Evolutionary conservation across 2,888 invertebrate species (phyloP).

Genomic region (Tholera decimalis): DNA sequence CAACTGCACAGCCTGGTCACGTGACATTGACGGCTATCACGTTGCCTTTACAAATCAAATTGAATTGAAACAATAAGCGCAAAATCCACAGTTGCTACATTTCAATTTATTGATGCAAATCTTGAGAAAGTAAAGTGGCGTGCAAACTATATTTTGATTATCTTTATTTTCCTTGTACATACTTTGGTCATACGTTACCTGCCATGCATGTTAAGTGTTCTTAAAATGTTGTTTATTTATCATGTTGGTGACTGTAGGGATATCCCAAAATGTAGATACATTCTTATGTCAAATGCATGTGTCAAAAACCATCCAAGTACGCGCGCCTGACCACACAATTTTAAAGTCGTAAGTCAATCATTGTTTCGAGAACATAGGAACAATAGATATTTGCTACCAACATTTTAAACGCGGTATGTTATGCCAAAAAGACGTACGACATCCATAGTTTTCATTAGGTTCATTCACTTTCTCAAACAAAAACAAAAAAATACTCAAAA

Average conservation of each 20-base stretch:
- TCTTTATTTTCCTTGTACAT: conserved; percentile 34
- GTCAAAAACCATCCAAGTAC: too few relatives aligned
- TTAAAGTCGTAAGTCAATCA: too few relatives aligned
- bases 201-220: conserved; percentile 22
- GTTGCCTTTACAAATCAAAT: conserved; percentile 46
- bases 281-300: background rate
- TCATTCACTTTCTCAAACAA: too few relatives aligned
- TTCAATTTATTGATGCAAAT: conserved; percentile 32
- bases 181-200: conserved; percentile 2
- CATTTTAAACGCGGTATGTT: too few relatives aligned
- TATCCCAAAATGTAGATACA: conserved; percentile 2
- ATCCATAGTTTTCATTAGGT: too few relatives aligned
- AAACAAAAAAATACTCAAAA: too few relatives aligned
- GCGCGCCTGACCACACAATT: too few relatives aligned
- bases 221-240: conserved; percentile 1
- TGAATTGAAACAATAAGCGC: conserved; percentile 52
- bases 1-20: conserved; percentile 16
- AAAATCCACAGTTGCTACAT: conserved; percentile 18
- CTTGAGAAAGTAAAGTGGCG: conserved; percentile 34
- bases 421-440: too few relatives aligned
- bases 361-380: too few relatives aligned
- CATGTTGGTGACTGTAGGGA: background rate
- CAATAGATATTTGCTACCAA: too few relatives aligned
- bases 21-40: conserved; percentile 31
- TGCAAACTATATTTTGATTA: conserved; percentile 16